Percentiles rank a stretch among this genome's conserved stretches.
These are phyloP conservation scores for Actinia equina DNA, from an alignment of 64 coral and sea anemone species.

Conservation along the genomic window DNA sequence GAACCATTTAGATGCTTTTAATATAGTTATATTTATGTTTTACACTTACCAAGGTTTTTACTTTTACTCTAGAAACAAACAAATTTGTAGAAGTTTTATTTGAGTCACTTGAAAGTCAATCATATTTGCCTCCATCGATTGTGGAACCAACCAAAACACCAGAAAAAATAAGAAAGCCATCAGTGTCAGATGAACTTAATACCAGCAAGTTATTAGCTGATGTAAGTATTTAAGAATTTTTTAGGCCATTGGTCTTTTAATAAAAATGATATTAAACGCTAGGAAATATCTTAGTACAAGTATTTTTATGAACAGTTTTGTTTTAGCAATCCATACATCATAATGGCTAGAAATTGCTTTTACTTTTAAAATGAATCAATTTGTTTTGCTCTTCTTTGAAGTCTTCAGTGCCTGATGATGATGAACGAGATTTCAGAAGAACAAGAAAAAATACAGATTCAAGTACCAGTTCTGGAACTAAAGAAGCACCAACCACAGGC, in stretches of 20 bases:
- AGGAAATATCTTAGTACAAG: too few relatives aligned
- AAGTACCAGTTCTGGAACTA: slow-evolving; percentile 28
- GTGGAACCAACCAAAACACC: neutral
- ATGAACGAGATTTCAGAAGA: slow-evolving; percentile 92
- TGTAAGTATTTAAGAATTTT: neutral
- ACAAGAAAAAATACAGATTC: slow-evolving; percentile 82
- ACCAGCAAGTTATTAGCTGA: slow-evolving; percentile 15
- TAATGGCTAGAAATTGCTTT: too few relatives aligned
- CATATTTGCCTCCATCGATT: slow-evolving; percentile 66
- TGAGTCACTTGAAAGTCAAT: slow-evolving; percentile 73
- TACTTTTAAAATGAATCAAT: neutral
- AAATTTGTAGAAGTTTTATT: slow-evolving; percentile 91
- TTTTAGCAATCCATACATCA: too few relatives aligned
- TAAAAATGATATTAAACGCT: too few relatives aligned
- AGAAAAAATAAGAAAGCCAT: slow-evolving; percentile 49
- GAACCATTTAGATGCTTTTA: neutral
- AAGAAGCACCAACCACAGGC: slow-evolving; percentile 27
- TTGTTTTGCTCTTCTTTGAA: neutral
- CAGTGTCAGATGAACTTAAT: slow-evolving; percentile 54
- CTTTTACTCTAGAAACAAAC: slow-evolving; percentile 55
- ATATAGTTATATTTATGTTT: neutral
- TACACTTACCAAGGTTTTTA: neutral
- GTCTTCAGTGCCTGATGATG: slow-evolving; percentile 87
- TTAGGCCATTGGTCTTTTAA: too few relatives aligned
- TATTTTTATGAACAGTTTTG: too few relatives aligned